Evolutionary conservation across 2,888 invertebrate species (phyloP).

Genomic region (Tenthredo livida): DNA sequence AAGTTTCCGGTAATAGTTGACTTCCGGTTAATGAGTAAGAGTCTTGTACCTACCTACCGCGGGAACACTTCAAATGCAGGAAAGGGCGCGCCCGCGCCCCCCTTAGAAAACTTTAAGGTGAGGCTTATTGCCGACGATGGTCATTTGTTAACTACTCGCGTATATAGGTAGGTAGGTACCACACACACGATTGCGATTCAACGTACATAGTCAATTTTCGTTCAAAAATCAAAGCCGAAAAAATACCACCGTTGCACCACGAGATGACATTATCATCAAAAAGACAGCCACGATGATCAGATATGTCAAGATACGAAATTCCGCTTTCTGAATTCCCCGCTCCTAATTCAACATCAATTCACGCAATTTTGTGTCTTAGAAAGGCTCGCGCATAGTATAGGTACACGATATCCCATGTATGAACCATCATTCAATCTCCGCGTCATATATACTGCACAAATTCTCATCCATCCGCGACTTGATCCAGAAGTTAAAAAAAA

Average conservation of each 20-base stretch:
- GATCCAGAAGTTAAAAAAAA: not conserved
- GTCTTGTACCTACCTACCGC: constrained; percentile 52
- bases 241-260: too few relatives aligned
- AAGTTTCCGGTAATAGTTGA: constrained; percentile 75
- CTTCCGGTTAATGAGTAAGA: constrained; percentile 71
- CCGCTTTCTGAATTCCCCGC: constrained; percentile 39
- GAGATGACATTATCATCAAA: constrained; percentile 7
- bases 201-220: not conserved
- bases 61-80: constrained; percentile 76
- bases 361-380: not conserved
- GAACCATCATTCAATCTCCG: not conserved
- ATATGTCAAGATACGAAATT: constrained; percentile 28
- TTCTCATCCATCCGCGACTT: not conserved
- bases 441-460: not conserved
- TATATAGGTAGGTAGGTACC: not conserved
- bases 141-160: constrained; percentile 31
- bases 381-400: not conserved
- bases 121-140: constrained; percentile 64
- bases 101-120: constrained; percentile 70
- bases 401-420: not conserved
- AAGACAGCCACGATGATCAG: not conserved
- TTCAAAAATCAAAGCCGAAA: not conserved
- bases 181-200: not conserved
- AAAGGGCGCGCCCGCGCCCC: constrained; percentile 77
- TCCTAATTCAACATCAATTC: constrained; percentile 5